Evolutionary conservation across 2,888 invertebrate species (phyloP), one percentile per base, ranked within the genome.

Genomic region (Phaedon cochleariae): DNA sequence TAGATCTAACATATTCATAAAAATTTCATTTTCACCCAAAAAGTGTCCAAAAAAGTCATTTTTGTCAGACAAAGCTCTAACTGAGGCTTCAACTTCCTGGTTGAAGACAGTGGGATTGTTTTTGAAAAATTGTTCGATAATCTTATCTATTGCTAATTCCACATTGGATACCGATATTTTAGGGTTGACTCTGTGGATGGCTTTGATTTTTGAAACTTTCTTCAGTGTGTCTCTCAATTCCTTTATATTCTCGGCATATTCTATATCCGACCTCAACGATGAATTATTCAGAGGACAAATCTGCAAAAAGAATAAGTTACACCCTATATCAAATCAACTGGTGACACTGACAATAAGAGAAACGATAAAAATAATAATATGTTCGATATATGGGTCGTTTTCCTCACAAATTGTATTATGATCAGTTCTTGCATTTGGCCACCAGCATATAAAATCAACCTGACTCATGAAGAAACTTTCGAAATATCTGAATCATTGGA

Each of bases 241-340:
- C n/a, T 83, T 85, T 53, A 92, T 84, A 68, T 89, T 88, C 80
- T 91, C 89, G 20, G 90, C 89, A 79, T 90, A 92, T 64, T 86
- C 85, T n/a, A 92, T 87, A 81, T 92, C 90, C 0, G 86, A 86
- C 55, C 89, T 88, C 22, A 92, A 83, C 76, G 86, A 85, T 6
- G 88, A 88, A 69, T 90, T 87, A 60, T 89, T 86, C 76, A 92
- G 80, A 75, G 89, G 87, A 73, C 90, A 92, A 81, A 90, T 90
- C 93, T 93, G 86, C 65, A 86, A 83, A 59, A 71, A 74, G 74
- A 66, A 65, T 34, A 10, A 55, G 22, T 34, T 17, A 22, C 41
- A 20, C 9, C 26, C 17, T 49, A 9, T 31, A 48, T 18, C 20
- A 34, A 7, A 4, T 4, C 7, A 46, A 45, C 29, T 17, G 15